Evolutionary conservation across 1,140 invertebrate species (phyloP).

Genomic region (Hycleus phaleratus): DNA sequence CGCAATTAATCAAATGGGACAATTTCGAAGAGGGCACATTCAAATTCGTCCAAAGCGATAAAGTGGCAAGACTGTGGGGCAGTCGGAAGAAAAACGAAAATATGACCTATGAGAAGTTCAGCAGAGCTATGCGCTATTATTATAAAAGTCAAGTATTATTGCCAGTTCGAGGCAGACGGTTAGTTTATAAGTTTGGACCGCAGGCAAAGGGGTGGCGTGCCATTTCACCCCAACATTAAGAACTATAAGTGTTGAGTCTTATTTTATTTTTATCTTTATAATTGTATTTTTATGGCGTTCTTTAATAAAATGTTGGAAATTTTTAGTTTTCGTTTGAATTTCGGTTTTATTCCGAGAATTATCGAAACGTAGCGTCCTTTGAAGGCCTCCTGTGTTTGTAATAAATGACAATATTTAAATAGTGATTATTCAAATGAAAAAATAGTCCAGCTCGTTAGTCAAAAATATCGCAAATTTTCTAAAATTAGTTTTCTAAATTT

Average conservation of each 20-base stretch:
- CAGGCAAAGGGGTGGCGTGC: conserved; percentile 47
- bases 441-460: too few species aligned
- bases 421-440: too few species aligned
- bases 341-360: too few species aligned
- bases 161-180: conserved; percentile 68
- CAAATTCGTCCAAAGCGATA: conserved; percentile 83
- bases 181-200: conserved; percentile 82
- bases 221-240: conserved; percentile 9
- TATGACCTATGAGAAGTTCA: conserved; percentile 93
- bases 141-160: conserved; percentile 75
- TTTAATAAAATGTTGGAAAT: neutral
- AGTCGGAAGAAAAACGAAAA: conserved; percentile 76
- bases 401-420: too few species aligned
- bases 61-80: conserved; percentile 84
- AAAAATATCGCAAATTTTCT: too few species aligned
- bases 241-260: neutral
- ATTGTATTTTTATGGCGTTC: neutral
- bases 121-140: conserved; percentile 86
- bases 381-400: neutral
- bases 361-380: neutral
- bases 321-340: neutral
- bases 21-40: conserved; percentile 78
- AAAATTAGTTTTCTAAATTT: too few species aligned
- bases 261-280: neutral
- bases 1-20: conserved; percentile 80